Conservation (phyloP, 92 coral and sea anemone genomes). For the Nematostella vectensis region DNA sequence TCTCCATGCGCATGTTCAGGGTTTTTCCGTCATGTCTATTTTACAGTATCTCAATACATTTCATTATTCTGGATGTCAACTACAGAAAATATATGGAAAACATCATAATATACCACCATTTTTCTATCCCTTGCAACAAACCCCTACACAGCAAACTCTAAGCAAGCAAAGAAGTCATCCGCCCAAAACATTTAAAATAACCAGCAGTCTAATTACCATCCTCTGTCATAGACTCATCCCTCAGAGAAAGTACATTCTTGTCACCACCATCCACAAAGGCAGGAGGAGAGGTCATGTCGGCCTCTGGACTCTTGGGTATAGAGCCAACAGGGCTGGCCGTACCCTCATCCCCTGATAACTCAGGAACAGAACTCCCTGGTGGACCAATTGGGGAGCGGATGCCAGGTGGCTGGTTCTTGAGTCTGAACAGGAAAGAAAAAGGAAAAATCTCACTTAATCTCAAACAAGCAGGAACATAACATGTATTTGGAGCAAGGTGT, state of each 20-base stretch:
- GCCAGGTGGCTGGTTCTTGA: conserved; percentile 35
- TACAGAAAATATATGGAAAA: too few relatives aligned
- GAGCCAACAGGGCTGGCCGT: conserved; percentile 18
- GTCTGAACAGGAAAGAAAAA: conserved; percentile 7
- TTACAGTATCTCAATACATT: too few relatives aligned
- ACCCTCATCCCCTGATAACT: conserved; percentile 41
- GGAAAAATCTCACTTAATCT: not conserved
- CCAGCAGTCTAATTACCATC: too few relatives aligned
- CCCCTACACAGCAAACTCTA: too few relatives aligned
- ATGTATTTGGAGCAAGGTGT: too few relatives aligned
- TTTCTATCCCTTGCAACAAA: too few relatives aligned
- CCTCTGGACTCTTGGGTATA: conserved; percentile 59
- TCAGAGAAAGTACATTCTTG: conserved; percentile 49
- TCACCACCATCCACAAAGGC: conserved; percentile 34
- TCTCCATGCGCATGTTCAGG: too few relatives aligned
- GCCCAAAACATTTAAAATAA: too few relatives aligned
- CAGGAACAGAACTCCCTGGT: conserved; percentile 37
- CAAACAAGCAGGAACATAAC: not conserved
- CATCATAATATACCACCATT: too few relatives aligned
- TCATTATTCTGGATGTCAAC: too few relatives aligned
- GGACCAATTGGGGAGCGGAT: conserved; percentile 54
- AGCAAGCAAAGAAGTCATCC: too few relatives aligned
- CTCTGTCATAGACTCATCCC: conserved; percentile 66
- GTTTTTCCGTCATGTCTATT: too few relatives aligned
- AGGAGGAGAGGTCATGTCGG: conserved; percentile 27